Conservation (phyloP, 2,113 vertebrate genomes). For the Alaudala cheleensis region DNA sequence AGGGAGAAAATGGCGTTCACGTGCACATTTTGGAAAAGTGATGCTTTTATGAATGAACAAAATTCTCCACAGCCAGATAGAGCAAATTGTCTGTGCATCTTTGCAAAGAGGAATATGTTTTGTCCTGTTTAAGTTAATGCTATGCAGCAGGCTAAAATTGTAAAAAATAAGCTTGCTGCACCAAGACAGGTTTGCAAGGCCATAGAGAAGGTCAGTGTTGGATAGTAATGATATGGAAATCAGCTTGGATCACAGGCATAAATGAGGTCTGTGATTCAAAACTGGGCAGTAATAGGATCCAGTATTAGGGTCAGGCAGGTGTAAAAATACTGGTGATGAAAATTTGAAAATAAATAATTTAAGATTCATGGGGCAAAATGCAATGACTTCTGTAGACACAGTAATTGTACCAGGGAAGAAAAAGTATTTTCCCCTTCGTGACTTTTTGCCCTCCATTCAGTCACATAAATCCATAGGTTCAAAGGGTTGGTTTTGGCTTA, state of each 20-base stretch:
- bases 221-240: neutral
- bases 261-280: neutral
- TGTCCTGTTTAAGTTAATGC: neutral
- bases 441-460: neutral
- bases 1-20: accelerated
- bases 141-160: neutral
- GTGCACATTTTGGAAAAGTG: neutral
- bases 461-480: slow-evolving; percentile 12
- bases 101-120: neutral
- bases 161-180: neutral
- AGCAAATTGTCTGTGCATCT: neutral
- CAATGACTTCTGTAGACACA: neutral
- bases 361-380: neutral
- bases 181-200: neutral
- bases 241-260: neutral
- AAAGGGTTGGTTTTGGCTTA: slow-evolving; percentile 24
- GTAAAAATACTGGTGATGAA: neutral
- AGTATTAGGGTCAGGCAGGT: slow-evolving; percentile 14
- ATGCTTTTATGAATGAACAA: neutral
- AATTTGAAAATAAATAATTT: slow-evolving; percentile 34
- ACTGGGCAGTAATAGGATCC: slow-evolving; percentile 1
- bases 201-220: neutral
- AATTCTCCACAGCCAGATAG: neutral
- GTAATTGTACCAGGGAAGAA: neutral
- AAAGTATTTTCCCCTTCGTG: neutral